Conservation (phyloP, 2,888 invertebrate species). For the Rutpela maculata region DNA sequence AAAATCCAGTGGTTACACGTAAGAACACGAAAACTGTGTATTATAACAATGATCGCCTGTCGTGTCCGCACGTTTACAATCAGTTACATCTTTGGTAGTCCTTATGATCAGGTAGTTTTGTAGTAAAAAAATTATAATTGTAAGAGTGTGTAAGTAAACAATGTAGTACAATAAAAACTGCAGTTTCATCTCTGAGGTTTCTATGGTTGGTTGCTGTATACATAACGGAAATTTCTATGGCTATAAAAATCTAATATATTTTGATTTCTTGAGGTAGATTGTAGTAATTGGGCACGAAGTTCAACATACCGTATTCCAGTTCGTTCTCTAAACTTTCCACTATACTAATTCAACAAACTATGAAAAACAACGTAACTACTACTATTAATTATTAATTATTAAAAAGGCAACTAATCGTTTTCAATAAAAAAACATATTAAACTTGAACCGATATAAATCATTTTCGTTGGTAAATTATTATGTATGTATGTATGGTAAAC, state of each 20-base stretch:
- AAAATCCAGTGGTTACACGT: slow-evolving; percentile 57
- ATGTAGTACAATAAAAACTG: slow-evolving; percentile 57
- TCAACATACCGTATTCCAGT: slow-evolving; percentile 70
- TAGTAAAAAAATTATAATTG: slow-evolving; percentile 41
- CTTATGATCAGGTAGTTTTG: slow-evolving; percentile 61
- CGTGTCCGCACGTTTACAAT: slow-evolving; percentile 55
- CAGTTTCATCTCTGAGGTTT: slow-evolving; percentile 63
- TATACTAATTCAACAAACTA: slow-evolving; percentile 52
- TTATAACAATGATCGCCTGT: slow-evolving; percentile 51
- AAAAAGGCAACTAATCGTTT: slow-evolving; percentile 38
- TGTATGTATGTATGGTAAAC: slow-evolving; percentile 17
- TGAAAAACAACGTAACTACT: slow-evolving; percentile 39
- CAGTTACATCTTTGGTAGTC: slow-evolving; percentile 68
- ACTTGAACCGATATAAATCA: slow-evolving; percentile 27
- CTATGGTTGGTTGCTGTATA: slow-evolving; percentile 70
- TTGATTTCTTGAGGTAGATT: slow-evolving; percentile 74
- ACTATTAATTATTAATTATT: slow-evolving; percentile 28
- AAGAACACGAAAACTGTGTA: slow-evolving; percentile 53
- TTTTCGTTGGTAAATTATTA: slow-evolving; percentile 15
- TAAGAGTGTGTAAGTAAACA: slow-evolving; percentile 32
- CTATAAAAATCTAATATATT: slow-evolving; percentile 71
- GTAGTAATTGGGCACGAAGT: slow-evolving; percentile 69
- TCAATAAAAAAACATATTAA: slow-evolving; percentile 28
- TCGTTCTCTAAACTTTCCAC: slow-evolving; percentile 70
- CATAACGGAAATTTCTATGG: slow-evolving; percentile 72